Base-by-base conservation (phyloP, 1,140 invertebrate species). In the Lepidurus apus region DNA sequence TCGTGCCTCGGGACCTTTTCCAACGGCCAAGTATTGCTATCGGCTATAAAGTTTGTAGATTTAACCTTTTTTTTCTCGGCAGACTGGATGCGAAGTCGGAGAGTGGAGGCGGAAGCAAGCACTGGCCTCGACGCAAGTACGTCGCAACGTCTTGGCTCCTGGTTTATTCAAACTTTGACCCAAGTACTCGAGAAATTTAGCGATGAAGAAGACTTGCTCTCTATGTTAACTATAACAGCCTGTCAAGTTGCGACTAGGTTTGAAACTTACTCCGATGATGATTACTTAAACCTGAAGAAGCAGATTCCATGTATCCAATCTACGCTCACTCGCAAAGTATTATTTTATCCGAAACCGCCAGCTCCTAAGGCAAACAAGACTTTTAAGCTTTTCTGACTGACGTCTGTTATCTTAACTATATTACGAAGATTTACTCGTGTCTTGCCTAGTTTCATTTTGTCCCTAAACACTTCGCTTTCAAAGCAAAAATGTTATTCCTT, bases 91-190 rank as follows among this genome's bases (percentile, higher is more conserved):
- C 53, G 53, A 65, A 65, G 1, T 17, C 53, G 53, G 21, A 21
- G 6, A 65, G 6, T n/a, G 8, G 6, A 13, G 7, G 13, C 8
- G 17, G 53, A 65, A 7, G 9, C 8, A n/a, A 21, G 13, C 53
- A 11, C 21, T 13, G 5, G 10, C 17, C 77, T 79, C 76, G 81
- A 82, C 80, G 79, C 80, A 78, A 83, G 79, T 8, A 76, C 93
- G 94, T 94, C 79, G 94, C 89, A 85, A 98, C 92, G 85, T 97
- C 96, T 0, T 99, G 97, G 97, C 89, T 98, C 96, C 0, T 99
- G 97, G 97, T 98, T 98, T 83, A 93, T 98, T 85, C 96, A 98
- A 87, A 92, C 95, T 2, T 86, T 99, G 1, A 93, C 92, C 82
- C 85, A 90, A 11, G 93, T 96, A 82, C 84, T 98, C 4, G 87